These are phyloP conservation scores for Dynastes tityus DNA, from an alignment of 2,888 invertebrate genomes.

Conservation along the genomic window DNA sequence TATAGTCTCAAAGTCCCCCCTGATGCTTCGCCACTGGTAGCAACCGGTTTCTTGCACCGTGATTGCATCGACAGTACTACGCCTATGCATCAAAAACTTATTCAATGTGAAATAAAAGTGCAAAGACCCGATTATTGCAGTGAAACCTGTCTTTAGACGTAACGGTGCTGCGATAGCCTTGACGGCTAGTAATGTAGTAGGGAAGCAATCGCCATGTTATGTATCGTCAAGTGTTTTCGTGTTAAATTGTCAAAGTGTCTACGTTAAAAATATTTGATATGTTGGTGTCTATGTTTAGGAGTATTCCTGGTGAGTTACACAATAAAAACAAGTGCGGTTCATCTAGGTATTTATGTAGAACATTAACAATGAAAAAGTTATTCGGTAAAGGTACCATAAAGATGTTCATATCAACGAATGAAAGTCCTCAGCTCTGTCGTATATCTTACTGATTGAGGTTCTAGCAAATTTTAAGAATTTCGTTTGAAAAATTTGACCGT, in stretches of 20 bases:
- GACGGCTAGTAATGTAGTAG: conserved; percentile 43
- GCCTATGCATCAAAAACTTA: conserved; percentile 7
- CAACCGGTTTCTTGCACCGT: too few species aligned
- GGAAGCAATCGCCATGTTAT: conserved; percentile 51
- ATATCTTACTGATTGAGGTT: too few species aligned
- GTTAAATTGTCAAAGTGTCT: conserved; percentile 47
- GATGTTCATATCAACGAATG: too few species aligned
- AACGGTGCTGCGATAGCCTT: conserved; percentile 53
- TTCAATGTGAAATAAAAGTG: conserved; percentile 49
- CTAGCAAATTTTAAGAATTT: too few species aligned
- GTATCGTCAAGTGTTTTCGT: conserved; percentile 46
- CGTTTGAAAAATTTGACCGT: too few species aligned
- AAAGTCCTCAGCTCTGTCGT: too few species aligned
- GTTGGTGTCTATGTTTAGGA: conserved; percentile 58
- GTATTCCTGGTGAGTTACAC: conserved; percentile 54
- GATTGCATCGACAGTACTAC: background rate
- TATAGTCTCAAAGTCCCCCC: too few species aligned
- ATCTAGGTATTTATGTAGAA: background rate
- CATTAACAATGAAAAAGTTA: too few species aligned
- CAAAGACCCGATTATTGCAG: conserved; percentile 50
- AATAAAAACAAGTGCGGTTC: background rate
- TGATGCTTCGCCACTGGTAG: too few species aligned
- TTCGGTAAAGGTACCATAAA: too few species aligned
- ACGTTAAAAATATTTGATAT: conserved; percentile 53
- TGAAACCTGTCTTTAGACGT: conserved; percentile 51